Conservation (phyloP, 2,797 vertebrate species). For the Rachycentron canadum region DNA sequence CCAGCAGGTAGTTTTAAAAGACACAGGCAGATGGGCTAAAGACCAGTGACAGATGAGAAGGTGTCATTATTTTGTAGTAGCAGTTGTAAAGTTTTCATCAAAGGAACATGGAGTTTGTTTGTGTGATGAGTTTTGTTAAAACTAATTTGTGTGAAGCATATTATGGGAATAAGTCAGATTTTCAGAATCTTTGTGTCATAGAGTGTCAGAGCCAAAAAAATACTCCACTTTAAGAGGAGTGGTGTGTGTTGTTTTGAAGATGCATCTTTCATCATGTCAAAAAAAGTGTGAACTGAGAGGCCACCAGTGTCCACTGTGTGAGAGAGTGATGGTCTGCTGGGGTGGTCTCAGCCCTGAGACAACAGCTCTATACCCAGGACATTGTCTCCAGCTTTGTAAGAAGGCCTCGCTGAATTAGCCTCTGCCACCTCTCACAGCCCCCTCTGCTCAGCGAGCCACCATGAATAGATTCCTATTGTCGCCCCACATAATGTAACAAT, state of each 20-base stretch:
- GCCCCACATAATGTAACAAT: constrained; percentile 53
- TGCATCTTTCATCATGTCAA: not conserved
- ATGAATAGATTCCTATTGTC: constrained; percentile 69
- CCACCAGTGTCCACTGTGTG: constrained; percentile 39
- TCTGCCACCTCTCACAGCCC: constrained; percentile 60
- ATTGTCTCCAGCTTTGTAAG: constrained; percentile 65
- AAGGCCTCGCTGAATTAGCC: constrained; percentile 73
- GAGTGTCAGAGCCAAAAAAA: too few relatives aligned
- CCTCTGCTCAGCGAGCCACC: constrained; percentile 40
- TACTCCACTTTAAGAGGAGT: not conserved
- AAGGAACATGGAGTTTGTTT: too few relatives aligned
- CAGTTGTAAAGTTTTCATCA: not conserved
- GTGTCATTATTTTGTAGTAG: constrained; percentile 7
- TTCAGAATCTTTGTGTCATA: too few relatives aligned
- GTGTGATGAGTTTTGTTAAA: too few relatives aligned
- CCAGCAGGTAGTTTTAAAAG: not conserved
- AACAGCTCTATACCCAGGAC: constrained; percentile 55
- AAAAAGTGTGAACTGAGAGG: constrained; percentile 23
- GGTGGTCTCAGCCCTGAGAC: constrained; percentile 71
- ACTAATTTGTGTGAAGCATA: not conserved
- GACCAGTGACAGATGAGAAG: not conserved
- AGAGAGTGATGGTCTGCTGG: constrained; percentile 47
- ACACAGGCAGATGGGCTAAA: not conserved
- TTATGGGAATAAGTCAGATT: not conserved
- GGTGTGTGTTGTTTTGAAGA: constrained; percentile 14